Evolutionary conservation across 2,113 vertebrate species (phyloP), one percentile per base, ranked within the genome.

Genomic region (Clarias macrocephalus): DNA sequence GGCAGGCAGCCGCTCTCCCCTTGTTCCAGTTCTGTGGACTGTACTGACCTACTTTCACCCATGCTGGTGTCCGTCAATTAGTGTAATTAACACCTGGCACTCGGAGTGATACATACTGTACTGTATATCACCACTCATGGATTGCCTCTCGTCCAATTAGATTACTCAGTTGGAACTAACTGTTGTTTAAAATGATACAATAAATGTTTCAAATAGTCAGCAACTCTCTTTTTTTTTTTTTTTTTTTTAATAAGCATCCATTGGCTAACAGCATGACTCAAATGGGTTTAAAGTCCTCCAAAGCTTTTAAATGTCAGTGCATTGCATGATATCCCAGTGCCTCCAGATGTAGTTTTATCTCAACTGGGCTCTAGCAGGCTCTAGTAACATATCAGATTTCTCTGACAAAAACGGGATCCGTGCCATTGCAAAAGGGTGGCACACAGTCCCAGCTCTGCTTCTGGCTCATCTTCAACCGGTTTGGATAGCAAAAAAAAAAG

Each of bases 271-370:
- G 62, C 25, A 80, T 37, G 48, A 79, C 30, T 66, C 8, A 66
- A 80, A 57, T 33, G 52, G 63, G 63, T 54, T 81, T 60, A 21
- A 89, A 89, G 81, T 63, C 30, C 76, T 87, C 72, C 65, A 75
- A 84, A 89, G 76, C 65, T 76, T 81, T 85, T 85, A 87, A 89
- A 89, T 89, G 88, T 87, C 88, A 89, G 79, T 42, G 88, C 79
- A 70, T 87, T 63, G 75, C 82, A 86, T 77, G 56, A 73, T 54
- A 79, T 68, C 88, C 82, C 75, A 66, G 75, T 54, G 68, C 70
- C 82, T 87, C 88, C 85, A 85, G 88, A 84, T 82, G 88, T 82
- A 81, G 76, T 63, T 80, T 57, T 89, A 75, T 89, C 88, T 85
- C 86, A 87, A 70, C 82, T 85, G 10, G 16, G 77, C 56, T 80